Conservation (phyloP, 2,113 vertebrate genomes). For the Craseonycteris thonglongyai region DNA sequence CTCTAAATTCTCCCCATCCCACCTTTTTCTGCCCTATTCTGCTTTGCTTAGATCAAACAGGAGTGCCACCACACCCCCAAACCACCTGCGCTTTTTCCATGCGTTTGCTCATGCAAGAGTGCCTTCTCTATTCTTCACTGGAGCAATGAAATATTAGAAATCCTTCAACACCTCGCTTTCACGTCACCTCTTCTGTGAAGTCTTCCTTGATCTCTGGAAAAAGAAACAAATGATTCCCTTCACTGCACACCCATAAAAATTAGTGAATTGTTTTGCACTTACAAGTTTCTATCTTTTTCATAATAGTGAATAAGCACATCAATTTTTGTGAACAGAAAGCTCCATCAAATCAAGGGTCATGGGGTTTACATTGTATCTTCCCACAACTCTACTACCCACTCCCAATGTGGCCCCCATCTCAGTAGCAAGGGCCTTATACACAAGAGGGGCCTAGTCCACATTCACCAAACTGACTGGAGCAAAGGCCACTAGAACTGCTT, state of each 20-base stretch:
- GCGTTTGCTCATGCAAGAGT: not conserved
- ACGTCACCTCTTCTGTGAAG: not conserved
- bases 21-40: not conserved
- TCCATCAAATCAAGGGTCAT: not conserved
- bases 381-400: rapidly evolving
- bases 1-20: not conserved
- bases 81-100: not conserved
- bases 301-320: not conserved
- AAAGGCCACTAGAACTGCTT: not conserved
- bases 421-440: not conserved
- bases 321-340: not conserved
- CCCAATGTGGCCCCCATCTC: rapidly evolving
- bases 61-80: not conserved
- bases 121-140: not conserved
- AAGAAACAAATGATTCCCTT: not conserved
- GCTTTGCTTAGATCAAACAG: not conserved
- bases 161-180: not conserved
- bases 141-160: not conserved
- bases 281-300: not conserved
- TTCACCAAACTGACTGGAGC: not conserved
- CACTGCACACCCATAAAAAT: not conserved
- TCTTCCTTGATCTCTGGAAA: not conserved
- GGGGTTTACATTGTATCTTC: not conserved
- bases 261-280: not conserved
- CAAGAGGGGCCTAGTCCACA: not conserved